Evolutionary conservation across 1,140 invertebrate species (phyloP).

Genomic region (Trichonephila clavata): DNA sequence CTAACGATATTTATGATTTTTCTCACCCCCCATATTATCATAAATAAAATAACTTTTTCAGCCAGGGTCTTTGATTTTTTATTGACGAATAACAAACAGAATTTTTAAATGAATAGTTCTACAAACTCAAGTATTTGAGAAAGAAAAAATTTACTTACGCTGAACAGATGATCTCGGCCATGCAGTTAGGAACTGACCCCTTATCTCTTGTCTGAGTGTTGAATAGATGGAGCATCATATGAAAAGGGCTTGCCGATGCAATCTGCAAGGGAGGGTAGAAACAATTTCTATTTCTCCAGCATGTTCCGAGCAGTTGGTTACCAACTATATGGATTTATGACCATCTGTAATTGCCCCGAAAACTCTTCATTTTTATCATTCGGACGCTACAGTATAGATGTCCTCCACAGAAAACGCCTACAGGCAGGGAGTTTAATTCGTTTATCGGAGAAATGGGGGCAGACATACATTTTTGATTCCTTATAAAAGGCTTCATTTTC

Average conservation of each 20-base stretch:
- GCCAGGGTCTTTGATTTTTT: too few species aligned
- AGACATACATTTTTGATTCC: constrained; percentile 47
- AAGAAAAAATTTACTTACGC: too few species aligned
- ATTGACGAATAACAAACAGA: too few species aligned
- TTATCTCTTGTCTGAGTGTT: neutral
- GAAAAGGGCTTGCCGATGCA: constrained; percentile 47
- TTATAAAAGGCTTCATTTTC: constrained; percentile 13
- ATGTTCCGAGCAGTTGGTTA: constrained; percentile 64
- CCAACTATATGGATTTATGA: constrained; percentile 70
- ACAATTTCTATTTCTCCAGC: constrained; percentile 65
- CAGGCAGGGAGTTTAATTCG: constrained; percentile 40
- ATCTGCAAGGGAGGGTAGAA: constrained; percentile 58
- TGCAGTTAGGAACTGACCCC: neutral
- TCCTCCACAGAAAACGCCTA: neutral
- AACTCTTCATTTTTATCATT: constrained; percentile 72
- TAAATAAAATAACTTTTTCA: neutral
- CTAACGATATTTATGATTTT: too few species aligned
- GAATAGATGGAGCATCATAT: constrained; percentile 46
- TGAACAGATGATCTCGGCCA: neutral
- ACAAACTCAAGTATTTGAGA: too few species aligned
- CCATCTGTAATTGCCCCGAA: constrained; percentile 70
- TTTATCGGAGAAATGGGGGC: constrained; percentile 47
- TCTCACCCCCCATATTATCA: neutral
- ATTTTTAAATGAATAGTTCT: too few species aligned
- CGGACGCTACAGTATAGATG: neutral